Percentiles rank a stretch among this genome's conserved stretches.
phyloP scores from a whole-genome alignment of 2,113 vertebrate genomes.

The Hiodon tergisus region DNA sequence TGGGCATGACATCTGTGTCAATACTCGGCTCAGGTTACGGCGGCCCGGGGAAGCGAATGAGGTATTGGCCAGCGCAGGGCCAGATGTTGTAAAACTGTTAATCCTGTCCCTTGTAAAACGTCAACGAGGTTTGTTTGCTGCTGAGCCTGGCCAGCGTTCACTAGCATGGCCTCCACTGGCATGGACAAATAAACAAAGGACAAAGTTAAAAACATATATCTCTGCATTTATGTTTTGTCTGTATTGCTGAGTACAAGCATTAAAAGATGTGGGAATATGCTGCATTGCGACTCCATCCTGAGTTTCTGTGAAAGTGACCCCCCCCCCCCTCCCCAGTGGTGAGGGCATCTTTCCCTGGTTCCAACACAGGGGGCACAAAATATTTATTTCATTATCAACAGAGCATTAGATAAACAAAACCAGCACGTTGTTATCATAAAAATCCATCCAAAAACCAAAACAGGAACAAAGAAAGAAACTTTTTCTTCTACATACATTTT shows the following conservation, averaged over 20 bases:
- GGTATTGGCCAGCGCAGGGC: neutral
- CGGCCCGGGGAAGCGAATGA: neutral
- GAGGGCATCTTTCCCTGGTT: conserved; percentile 30
- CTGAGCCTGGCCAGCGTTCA: neutral
- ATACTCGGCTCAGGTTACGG: neutral
- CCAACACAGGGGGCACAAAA: neutral
- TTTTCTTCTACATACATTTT: too few species aligned
- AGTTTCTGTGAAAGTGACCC: conserved; percentile 24
- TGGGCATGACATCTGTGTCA: neutral
- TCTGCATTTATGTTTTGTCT: conserved; percentile 12
- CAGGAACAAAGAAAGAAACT: too few species aligned
- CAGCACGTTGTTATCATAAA: too few species aligned
- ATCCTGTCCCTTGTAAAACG: neutral
- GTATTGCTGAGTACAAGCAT: conserved; percentile 15
- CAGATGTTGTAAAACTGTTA: neutral
- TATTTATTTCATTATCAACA: too few species aligned
- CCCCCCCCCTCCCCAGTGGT: conserved; percentile 13
- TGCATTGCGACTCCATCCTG: neutral
- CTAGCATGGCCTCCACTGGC: neutral
- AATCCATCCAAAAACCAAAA: neutral
- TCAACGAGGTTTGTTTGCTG: neutral
- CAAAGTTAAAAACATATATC: conserved; percentile 18
- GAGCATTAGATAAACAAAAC: too few species aligned
- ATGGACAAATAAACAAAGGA: conserved; percentile 23
- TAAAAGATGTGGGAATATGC: neutral